These are phyloP conservation scores for Drosophila anceps DNA, from an alignment of 2,888 invertebrate genomes.

Conservation along the genomic window DNA sequence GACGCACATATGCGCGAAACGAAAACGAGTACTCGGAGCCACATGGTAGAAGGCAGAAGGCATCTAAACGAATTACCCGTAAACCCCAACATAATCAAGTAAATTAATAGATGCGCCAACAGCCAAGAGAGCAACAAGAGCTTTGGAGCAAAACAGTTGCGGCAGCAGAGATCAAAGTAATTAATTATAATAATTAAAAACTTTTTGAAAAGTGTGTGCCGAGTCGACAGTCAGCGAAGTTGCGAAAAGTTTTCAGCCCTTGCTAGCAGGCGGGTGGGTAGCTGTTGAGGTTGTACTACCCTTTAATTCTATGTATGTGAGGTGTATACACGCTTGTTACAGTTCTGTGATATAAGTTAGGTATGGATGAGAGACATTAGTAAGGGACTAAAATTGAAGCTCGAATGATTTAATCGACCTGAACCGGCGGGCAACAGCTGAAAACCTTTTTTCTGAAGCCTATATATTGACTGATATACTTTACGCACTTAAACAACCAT, in stretches of 20 bases:
- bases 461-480: background rate
- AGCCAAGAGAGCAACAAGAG: conserved; percentile 24
- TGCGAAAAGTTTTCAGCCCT: conserved; percentile 53
- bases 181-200: conserved; percentile 82
- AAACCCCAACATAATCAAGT: conserved; percentile 78
- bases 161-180: conserved; percentile 76
- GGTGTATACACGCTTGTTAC: conserved; percentile 9
- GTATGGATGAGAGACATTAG: background rate
- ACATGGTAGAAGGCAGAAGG: conserved; percentile 4
- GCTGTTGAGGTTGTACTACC: conserved; percentile 17
- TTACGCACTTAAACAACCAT: no score
- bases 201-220: conserved; percentile 63
- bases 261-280: conserved; percentile 8
- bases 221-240: conserved; percentile 49
- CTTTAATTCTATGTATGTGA: background rate
- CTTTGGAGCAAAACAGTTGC: conserved; percentile 38
- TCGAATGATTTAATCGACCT: background rate
- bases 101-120: conserved; percentile 72
- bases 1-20: conserved; percentile 12
- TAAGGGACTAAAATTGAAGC: background rate
- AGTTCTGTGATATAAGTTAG: no score
- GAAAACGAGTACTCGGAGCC: background rate
- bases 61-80: conserved; percentile 64
- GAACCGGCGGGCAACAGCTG: background rate
- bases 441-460: background rate